Evolutionary conservation across 1,140 invertebrate species (phyloP), one percentile per base, ranked within the genome.

Genomic region (Gonioctena quinquepunctata): DNA sequence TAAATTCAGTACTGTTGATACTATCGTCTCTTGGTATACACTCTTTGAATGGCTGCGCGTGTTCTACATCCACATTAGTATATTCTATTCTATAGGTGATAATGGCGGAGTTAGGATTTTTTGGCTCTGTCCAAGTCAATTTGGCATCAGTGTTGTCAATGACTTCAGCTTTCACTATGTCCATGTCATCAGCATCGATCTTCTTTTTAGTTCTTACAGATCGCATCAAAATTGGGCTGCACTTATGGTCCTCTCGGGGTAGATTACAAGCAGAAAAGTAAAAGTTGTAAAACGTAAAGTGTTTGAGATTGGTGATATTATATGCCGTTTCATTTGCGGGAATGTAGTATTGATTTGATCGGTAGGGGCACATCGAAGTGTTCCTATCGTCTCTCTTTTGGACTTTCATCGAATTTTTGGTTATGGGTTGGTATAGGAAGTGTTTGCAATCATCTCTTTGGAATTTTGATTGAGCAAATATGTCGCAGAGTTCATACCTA

Each of bases 21-120:
- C 59, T 61, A 26, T 4, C 23, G 5, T 69, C 42, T 26, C 56
- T 59, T 3, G 69, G 57, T 16, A 77, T 50, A 56, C 76, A 77
- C 19, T 62, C 52, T 4, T 18, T 65, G 11, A 11, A 22, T 2
- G 68, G 61, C 28, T 69, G 69, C 2, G 64, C 57, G 48, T 73
- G 68, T 69, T 71, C 67, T 21, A 22, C 48, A 27, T 59, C 66
- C 33, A 68, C 83, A 3, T 83, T 83, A 56, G 76, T 84, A 72
- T 89, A 88, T 64, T 88, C 84, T 2, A 92, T 77, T 11, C 84
- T 82, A 75, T 91, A 92, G 0, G 86, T 84, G 1, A 91, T 80
- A 42, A 91, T 88, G 0, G 89, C 74, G 0, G 88, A 88, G 79
- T 93, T 93, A 0, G 90, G 89, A 21, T 86, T 57, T 4, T 74